phyloP scores from a whole-genome alignment of 2,113 vertebrate species.

The Fukomys damarensis region DNA sequence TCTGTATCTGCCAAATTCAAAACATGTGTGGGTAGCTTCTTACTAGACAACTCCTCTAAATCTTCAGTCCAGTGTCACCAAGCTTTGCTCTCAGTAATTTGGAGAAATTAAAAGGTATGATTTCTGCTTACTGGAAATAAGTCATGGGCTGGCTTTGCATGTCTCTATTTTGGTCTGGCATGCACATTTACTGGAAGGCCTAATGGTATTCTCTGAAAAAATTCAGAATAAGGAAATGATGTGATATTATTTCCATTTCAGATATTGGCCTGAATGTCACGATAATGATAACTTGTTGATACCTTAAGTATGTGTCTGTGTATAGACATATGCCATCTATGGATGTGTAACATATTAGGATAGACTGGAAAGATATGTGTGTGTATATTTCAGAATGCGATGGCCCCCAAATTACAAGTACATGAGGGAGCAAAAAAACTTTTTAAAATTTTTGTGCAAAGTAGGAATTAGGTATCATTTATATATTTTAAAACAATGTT shows the following conservation, averaged over 20 bases:
- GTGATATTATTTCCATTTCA: constrained; percentile 65
- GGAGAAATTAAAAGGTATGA: constrained; percentile 77
- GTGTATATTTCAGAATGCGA: not conserved
- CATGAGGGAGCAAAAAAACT: rapidly evolving
- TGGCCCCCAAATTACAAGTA: not conserved
- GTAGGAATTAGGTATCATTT: not conserved
- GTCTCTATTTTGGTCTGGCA: constrained; percentile 74
- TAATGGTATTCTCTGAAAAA: constrained; percentile 67
- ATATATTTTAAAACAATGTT: not conserved
- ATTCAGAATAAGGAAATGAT: constrained; percentile 63
- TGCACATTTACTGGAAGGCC: constrained; percentile 71
- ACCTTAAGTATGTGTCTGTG: rapidly evolving
- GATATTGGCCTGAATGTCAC: constrained; percentile 37
- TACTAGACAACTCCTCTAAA: not conserved
- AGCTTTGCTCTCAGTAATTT: constrained; percentile 46
- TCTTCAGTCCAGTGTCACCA: constrained; percentile 32
- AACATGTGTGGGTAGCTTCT: constrained; percentile 53
- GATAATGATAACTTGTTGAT: not conserved
- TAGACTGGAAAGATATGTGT: not conserved
- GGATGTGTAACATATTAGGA: not conserved
- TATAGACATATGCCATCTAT: not conserved
- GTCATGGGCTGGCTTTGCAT: constrained; percentile 38
- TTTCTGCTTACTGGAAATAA: constrained; percentile 74
- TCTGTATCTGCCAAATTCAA: constrained; percentile 71
- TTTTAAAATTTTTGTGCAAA: not conserved